phyloP scores from a whole-genome alignment of 2,888 invertebrate species.

The Ochropleura leucogaster region DNA sequence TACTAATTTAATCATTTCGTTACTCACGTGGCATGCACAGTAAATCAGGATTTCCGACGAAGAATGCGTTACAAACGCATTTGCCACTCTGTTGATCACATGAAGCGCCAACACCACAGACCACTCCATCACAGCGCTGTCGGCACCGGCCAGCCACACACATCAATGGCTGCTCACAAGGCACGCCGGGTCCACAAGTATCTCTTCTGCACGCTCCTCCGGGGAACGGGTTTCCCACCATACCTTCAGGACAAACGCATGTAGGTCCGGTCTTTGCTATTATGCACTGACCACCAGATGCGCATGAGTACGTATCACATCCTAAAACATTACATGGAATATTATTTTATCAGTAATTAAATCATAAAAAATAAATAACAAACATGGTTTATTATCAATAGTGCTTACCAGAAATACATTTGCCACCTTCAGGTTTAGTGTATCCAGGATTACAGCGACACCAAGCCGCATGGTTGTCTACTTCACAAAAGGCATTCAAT shows the following conservation, averaged over 20 bases:
- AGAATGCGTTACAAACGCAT: conserved; percentile 96
- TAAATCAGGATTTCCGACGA: conserved; percentile 96
- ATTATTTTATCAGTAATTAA: conserved; percentile 16
- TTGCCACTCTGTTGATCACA: conserved; percentile 95
- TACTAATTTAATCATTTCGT: conserved; percentile 2
- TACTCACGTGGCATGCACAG: conserved; percentile 97
- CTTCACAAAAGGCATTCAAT: conserved; percentile 96
- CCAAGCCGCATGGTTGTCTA: conserved; percentile 96
- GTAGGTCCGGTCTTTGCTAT: conserved; percentile 96
- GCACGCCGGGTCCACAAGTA: conserved; percentile 94
- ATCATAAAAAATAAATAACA: background rate
- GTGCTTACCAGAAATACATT: conserved; percentile 94
- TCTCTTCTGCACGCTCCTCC: conserved; percentile 96
- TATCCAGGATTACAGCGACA: conserved; percentile 96
- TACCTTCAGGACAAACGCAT: conserved; percentile 96
- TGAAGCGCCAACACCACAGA: conserved; percentile 96
- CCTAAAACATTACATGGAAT: conserved; percentile 81
- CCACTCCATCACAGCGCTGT: conserved; percentile 95
- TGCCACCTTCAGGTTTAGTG: conserved; percentile 94
- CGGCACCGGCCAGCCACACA: conserved; percentile 97
- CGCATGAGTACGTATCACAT: conserved; percentile 94
- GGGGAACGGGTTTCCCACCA: conserved; percentile 97
- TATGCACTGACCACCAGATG: conserved; percentile 95
- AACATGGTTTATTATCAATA: conserved; percentile 1
- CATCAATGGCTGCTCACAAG: conserved; percentile 94